Base-by-base conservation (phyloP, 2,888 invertebrate genomes). In the Latrodectus elegans region DNA sequence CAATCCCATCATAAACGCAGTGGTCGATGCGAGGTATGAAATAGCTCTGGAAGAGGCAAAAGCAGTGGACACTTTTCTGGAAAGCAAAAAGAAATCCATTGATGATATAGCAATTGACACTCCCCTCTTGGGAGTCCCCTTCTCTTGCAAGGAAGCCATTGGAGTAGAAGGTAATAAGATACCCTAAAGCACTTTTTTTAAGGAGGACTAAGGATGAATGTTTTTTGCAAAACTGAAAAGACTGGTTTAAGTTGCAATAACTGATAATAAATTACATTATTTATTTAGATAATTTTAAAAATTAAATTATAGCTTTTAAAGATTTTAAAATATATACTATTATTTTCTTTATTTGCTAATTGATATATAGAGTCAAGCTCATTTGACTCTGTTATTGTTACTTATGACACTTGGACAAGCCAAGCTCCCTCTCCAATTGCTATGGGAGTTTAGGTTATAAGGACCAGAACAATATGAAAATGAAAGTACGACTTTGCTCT, bases 41-140 rank as follows among this genome's bases (percentile, higher is more conserved):
- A 95, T 94, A 4, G 97, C 98, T 0, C 91, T 97, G 0, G 92
- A 94, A 73, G 96, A 97, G 90, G 97, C 98, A 0, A 94, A 93
- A 88, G 93, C 93, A 87, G 94, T 97, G 8, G 98, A 98, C 92
- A 92, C 93, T 72, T 92, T 94, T 80, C 94, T 98, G 49, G 93
- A 93, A 53, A 94, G 94, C 11, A 94, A 94, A 0, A 91, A 93
- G 68, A 93, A 95, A 77, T 92, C 94, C 0, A 94, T 95, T 49
- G 94, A 94, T 14, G 94, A 95, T 90, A 94, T 95, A 89, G 93
- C 93, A 74, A 92, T 94, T 82, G 94, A 94, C 22, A 95, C 77
- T 91, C 97, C 97, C 0, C 95, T 97, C 90, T 93, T 97, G 52
- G 98, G 98, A 2, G 96, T 98, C 11, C 98, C 98, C 3, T 96